These are phyloP conservation scores for Lagria hirta DNA, from an alignment of 2,888 invertebrate species.

Conservation along the genomic window DNA sequence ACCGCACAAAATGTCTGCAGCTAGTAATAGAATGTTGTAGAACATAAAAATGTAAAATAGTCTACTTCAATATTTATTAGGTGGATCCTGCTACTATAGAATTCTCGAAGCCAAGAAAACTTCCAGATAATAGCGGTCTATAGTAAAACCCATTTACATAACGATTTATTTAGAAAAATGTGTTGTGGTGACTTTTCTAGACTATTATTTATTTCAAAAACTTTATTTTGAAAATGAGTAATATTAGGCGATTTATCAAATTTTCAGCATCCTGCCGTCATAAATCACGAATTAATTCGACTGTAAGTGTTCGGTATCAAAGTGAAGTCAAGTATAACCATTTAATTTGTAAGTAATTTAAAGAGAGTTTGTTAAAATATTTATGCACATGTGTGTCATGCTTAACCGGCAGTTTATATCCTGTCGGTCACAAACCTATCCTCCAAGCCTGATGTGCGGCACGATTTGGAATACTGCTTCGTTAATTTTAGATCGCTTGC, in stretches of 20 bases:
- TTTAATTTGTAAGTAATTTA: conserved; percentile 44
- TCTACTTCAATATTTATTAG: no score
- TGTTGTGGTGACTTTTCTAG: no score
- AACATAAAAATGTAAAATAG: conserved; percentile 2
- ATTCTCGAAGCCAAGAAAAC: no score
- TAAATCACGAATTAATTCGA: conserved; percentile 25
- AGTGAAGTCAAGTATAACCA: conserved; percentile 36
- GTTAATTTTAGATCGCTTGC: conserved; percentile 26
- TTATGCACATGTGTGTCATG: conserved; percentile 43
- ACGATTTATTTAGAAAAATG: no score
- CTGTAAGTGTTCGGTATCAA: conserved; percentile 30
- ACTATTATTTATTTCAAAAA: no score
- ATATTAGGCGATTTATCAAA: conserved; percentile 20
- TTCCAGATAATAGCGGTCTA: no score
- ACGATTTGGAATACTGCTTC: conserved; percentile 25
- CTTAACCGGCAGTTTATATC: conserved; percentile 31
- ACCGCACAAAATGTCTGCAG: no score
- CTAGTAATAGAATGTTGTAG: neutral
- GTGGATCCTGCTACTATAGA: no score
- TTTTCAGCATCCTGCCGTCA: conserved; percentile 18
- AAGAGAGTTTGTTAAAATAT: conserved; percentile 40
- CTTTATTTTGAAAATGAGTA: no score
- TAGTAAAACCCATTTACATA: no score
- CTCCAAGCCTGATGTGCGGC: conserved; percentile 17
- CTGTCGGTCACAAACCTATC: conserved; percentile 25